phyloP scores from a whole-genome alignment of 2,797 vertebrate species.

The Sebastes wilsoni region DNA sequence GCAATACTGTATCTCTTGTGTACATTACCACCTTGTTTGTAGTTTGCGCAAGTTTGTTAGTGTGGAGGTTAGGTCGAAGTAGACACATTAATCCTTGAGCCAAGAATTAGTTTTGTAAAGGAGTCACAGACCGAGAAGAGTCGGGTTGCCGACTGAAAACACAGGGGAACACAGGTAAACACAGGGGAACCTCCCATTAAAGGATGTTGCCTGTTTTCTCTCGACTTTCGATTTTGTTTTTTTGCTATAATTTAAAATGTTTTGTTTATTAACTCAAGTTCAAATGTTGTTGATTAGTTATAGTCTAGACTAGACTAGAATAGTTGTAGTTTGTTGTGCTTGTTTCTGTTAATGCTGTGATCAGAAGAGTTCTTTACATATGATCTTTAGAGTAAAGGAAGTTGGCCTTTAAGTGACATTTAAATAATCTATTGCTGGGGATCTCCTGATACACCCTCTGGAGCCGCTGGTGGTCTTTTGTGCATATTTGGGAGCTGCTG shows the following conservation, averaged over 20 bases:
- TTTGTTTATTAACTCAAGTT: background rate
- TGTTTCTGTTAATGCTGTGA: background rate
- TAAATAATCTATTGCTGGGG: background rate
- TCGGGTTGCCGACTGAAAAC: too few species aligned
- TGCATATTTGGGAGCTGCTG: background rate
- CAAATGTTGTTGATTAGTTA: background rate
- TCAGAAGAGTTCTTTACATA: background rate
- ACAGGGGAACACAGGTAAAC: too few species aligned
- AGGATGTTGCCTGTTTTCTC: background rate
- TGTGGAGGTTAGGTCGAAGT: background rate
- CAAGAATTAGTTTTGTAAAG: background rate
- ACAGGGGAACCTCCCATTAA: background rate
- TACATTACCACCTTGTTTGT: background rate
- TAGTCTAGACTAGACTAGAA: too few species aligned
- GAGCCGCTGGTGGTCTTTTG: too few species aligned
- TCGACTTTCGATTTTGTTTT: background rate
- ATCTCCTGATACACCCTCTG: background rate
- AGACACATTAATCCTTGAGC: background rate
- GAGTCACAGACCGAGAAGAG: background rate
- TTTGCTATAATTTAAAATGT: background rate
- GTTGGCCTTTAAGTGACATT: background rate
- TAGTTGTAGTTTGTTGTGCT: background rate
- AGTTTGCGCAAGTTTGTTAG: background rate
- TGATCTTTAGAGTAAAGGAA: background rate
- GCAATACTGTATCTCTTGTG: too few species aligned